Conservation (phyloP, 64 coral and sea anemone genomes). For the Actinia equina region DNA sequence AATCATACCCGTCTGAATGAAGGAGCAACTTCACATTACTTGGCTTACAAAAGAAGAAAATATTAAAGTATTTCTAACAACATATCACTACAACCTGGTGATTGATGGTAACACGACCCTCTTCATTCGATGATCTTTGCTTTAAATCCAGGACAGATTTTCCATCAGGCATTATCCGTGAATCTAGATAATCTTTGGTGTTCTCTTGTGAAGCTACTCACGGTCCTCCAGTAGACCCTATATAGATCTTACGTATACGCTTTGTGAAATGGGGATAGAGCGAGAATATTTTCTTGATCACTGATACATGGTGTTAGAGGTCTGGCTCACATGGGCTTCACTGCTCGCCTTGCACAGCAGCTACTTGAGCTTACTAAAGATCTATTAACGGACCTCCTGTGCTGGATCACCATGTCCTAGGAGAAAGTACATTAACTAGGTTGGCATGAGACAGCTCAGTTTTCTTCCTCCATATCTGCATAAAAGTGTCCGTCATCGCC, state of each 20-base stretch:
- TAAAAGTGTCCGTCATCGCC: neutral
- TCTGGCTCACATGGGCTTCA: neutral
- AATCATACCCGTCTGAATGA: no score
- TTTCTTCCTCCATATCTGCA: slow-evolving; percentile 13
- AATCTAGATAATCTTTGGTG: no score
- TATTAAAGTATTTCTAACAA: no score
- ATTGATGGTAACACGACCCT: no score
- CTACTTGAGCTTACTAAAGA: slow-evolving; percentile 1
- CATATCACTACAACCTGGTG: no score
- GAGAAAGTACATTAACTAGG: neutral
- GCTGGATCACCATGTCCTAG: slow-evolving; percentile 6
- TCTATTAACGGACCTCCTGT: neutral
- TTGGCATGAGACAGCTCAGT: slow-evolving; percentile 11
- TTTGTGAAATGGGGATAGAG: neutral
- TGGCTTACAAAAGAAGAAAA: no score
- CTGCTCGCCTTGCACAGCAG: no score
- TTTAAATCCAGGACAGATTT: no score
- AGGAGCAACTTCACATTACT: no score
- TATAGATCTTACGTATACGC: neutral
- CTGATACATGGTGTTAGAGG: neutral
- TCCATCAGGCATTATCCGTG: no score
- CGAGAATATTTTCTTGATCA: neutral
- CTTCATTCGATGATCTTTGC: no score
- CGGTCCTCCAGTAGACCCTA: neutral
- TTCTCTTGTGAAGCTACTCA: neutral